Evolutionary conservation across 2,113 vertebrate species (phyloP), one percentile per base, ranked within the genome.

Genomic region (Oenanthe melanoleuca): DNA sequence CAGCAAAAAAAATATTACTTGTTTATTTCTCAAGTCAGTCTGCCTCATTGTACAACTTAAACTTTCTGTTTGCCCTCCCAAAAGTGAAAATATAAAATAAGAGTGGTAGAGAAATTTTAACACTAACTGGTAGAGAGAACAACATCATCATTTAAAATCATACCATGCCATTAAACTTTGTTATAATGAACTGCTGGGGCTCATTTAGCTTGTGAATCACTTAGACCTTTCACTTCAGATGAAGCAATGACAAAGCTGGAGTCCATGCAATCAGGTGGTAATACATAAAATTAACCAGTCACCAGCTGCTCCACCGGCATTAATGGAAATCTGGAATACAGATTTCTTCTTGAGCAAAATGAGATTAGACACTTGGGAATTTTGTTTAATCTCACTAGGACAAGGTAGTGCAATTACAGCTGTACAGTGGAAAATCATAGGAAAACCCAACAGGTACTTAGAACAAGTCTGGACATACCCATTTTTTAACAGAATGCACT

Each of bases 241-340:
- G 86, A 96, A 93, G 86, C 89, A 93, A 95, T 63, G 49, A 94
- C 92, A 95, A 93, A 96, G 73, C 75, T 26, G 40, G 77, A 78
- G 88, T 79, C 95, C 75, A 88, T 78, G 84, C 45, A 93, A 93
- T 97, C 89, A 94, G 86, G 57, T 92, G 86, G 82, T 63, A 75
- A 93, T 80, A 95, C 69, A 95, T 57, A 88, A 95, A 96, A 96
- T 94, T 89, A 97, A 84, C 86, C 88, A 88, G 87, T 91, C 67
- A 80, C 88, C 97, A 97, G 92, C 92, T 97, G 93, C 86, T 97
- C 79, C 52, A 37, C 45, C 50, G 86, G 92, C 93, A 96, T 95
- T 95, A 95, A 94, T 92, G 53, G 44, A 80, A 92, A 67, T 67
- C 15, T 86, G 56, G 64, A 92, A 93, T 33, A 55, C 31, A 66